Evolutionary conservation across 2,888 invertebrate genomes (phyloP), one percentile per base, ranked within the genome.

Genomic region (Eupithecia centaureata): DNA sequence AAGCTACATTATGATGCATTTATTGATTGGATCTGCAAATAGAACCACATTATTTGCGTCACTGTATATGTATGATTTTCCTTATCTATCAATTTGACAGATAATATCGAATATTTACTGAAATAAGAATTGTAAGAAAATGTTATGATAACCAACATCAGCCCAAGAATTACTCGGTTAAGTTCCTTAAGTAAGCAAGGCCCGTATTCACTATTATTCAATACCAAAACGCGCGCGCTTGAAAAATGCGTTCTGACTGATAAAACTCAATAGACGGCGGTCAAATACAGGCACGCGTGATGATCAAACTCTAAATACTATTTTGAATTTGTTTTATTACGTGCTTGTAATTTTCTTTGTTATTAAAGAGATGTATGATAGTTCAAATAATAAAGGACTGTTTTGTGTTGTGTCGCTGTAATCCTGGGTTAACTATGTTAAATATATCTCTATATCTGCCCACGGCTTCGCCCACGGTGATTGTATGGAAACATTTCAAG

Each of bases 101-200:
- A 67, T 80, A 76, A 79, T 77, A 81, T 79, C 75, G 63, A 78
- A 80, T 81, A 77, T 42, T 71, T 76, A 76, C 66, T 76, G 32
- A 35, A 71, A 71, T 33, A 22, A 13, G 33, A 79, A 81, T 77
- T 70, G 72, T 69, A 62, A 62, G 75, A 82, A 79, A 85, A 85
- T 82, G 82, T 84, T 84, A 68, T 83, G 76, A 77, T 82, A 82
- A 81, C 76, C 79, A 81, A 76, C 74, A 72, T 75, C 71, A 76
- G 70, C 72, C 71, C 63, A 64, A 78, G 76, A 81, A 78, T 47
- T 82, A 79, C 76, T 76, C 73, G 77, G 70, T 77, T 75, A 68
- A 77, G 74, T 74, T 74, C 70, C 73, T 72, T 77, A 80, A 83
- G 80, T 82, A 83, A 85, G 83, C 82, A 80, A 30, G 54, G 27